Conservation (phyloP, 2,888 invertebrate species). For the Tubulanus polymorphus region DNA sequence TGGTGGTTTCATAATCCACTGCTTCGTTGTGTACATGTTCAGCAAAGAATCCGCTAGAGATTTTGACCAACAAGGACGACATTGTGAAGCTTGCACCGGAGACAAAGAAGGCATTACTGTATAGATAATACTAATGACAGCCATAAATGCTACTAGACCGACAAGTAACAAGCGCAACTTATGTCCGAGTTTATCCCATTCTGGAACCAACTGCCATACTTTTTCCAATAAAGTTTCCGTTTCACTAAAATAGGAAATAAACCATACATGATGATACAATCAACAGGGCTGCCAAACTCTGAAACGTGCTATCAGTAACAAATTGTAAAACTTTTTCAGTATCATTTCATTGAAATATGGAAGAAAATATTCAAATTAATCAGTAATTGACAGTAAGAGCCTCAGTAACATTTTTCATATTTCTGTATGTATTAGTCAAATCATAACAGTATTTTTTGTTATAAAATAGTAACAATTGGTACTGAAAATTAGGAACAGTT, state of each 20-base stretch:
- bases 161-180: slow-evolving; percentile 30
- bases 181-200: slow-evolving; percentile 27
- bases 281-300: no score
- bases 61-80: no score
- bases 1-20: no score
- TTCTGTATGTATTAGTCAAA: no score
- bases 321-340: no score
- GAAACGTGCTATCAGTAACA: no score
- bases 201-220: slow-evolving; percentile 25
- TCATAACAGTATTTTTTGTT: no score
- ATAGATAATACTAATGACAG: slow-evolving; percentile 27
- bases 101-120: slow-evolving; percentile 33
- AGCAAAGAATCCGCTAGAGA: no score
- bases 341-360: background rate
- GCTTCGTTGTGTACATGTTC: no score
- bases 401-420: no score
- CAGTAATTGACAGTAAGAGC: background rate
- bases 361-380: background rate
- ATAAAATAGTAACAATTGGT: background rate
- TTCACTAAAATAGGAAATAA: background rate
- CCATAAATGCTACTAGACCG: slow-evolving; percentile 32
- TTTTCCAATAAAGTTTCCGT: slow-evolving; percentile 22
- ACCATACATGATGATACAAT: no score
- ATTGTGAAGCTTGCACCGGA: no score
- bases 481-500: background rate